Conservation (phyloP, 2,797 vertebrate genomes). For the Neosilurus hyrtlii region DNA sequence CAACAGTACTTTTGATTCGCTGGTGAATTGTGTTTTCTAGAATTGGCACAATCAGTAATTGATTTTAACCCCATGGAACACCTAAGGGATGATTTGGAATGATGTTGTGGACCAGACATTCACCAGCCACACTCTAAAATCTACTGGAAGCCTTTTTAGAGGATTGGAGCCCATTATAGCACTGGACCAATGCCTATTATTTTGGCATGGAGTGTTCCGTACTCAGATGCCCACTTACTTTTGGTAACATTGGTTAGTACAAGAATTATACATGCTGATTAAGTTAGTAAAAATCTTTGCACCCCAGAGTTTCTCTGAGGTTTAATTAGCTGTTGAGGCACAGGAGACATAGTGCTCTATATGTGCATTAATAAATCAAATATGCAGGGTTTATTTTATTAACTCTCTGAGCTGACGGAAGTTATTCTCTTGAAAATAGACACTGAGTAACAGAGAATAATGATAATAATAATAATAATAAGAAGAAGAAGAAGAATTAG, state of each 20-base stretch:
- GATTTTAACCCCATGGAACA: too few relatives aligned
- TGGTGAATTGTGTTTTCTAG: too few relatives aligned
- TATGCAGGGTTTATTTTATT: constrained; percentile 7
- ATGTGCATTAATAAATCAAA: constrained; percentile 32
- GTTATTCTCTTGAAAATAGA: not conserved
- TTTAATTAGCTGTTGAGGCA: constrained; percentile 8
- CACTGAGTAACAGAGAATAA: constrained; percentile 8
- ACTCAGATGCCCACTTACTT: not conserved
- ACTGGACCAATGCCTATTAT: not conserved
- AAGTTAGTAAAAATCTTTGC: not conserved
- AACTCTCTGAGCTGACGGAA: constrained; percentile 23
- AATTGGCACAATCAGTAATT: too few relatives aligned
- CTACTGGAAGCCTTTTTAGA: not conserved
- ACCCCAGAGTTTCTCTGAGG: not conserved
- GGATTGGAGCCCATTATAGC: not conserved
- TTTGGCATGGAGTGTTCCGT: not conserved
- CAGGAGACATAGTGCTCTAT: constrained; percentile 11
- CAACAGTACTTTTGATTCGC: too few relatives aligned
- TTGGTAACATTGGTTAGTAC: not conserved
- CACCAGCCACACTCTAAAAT: not conserved
- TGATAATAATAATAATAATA: too few relatives aligned
- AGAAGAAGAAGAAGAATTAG: too few relatives aligned
- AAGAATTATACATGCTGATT: not conserved
- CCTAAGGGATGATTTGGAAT: too few relatives aligned
- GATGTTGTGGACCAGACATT: not conserved